These are phyloP conservation scores for Trachelus tabidus DNA, from an alignment of 2,888 invertebrate species.

Conservation along the genomic window DNA sequence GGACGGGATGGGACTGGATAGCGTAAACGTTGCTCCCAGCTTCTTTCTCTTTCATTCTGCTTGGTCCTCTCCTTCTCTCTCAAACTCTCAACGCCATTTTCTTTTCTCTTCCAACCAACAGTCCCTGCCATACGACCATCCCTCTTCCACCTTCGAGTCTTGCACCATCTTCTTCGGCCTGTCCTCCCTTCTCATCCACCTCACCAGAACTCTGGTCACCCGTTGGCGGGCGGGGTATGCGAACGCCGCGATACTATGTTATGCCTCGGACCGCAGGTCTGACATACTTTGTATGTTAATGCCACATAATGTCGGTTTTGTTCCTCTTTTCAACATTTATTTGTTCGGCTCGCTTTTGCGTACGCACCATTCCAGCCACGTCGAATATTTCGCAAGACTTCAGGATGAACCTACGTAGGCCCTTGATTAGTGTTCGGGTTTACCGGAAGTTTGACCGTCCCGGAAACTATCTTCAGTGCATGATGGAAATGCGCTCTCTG, in stretches of 20 bases:
- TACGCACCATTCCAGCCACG: conserved; percentile 29
- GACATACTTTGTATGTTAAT: conserved; percentile 67
- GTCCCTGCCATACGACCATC: conserved; percentile 25
- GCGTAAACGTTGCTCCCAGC: conserved; percentile 48
- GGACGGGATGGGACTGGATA: conserved; percentile 44
- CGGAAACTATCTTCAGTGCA: not conserved
- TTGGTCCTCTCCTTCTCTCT: conserved; percentile 19
- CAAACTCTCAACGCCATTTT: conserved; percentile 13
- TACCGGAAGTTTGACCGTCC: not conserved
- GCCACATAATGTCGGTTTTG: conserved; percentile 66
- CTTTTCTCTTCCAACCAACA: conserved; percentile 21
- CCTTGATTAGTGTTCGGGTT: not conserved
- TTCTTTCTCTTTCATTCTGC: conserved; percentile 19
- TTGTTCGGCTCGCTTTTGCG: conserved; percentile 53
- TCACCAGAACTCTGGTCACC: conserved; percentile 15
- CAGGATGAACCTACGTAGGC: not conserved
- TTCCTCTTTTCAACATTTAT: conserved; percentile 65
- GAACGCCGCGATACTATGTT: conserved; percentile 62
- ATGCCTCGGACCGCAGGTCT: conserved; percentile 60
- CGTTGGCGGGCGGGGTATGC: conserved; percentile 50
- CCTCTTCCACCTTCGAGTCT: conserved; percentile 35
- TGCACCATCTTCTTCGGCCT: conserved; percentile 25
- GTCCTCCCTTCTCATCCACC: conserved; percentile 23
- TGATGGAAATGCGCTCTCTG: not conserved
- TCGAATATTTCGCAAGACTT: conserved; percentile 24